phyloP scores from a whole-genome alignment of 2,797 vertebrate species.

The Lagorchestes hirsutus region DNA sequence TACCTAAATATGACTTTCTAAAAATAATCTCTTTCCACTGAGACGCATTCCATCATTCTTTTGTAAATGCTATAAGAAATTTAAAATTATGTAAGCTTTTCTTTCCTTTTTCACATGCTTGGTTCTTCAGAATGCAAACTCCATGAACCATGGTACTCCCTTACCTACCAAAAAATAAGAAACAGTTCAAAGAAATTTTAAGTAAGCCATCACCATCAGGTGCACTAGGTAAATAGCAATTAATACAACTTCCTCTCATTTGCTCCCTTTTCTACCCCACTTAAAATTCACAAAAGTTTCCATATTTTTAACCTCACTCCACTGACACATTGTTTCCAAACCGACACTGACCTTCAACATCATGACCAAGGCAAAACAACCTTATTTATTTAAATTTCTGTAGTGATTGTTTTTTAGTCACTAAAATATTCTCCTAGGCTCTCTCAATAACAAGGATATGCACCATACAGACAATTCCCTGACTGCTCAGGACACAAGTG shows the following conservation, averaged over 20 bases:
- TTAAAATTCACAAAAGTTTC: constrained; percentile 26
- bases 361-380: constrained; percentile 39
- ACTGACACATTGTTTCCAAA: constrained; percentile 43
- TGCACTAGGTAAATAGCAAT: constrained; percentile 20
- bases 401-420: constrained; percentile 1
- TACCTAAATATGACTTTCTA: not conserved
- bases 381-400: not conserved
- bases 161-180: not conserved
- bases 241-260: constrained; percentile 2
- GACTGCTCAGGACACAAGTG: not conserved
- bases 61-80: not conserved
- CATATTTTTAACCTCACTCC: constrained; percentile 2
- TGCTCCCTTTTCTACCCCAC: not conserved
- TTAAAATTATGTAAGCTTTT: constrained; percentile 13
- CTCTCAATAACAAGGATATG: not conserved
- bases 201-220: constrained; percentile 32
- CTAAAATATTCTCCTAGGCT: constrained; percentile 12
- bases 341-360: constrained; percentile 15
- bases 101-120: not conserved
- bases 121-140: constrained; percentile 30
- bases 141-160: constrained; percentile 33
- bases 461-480: not conserved
- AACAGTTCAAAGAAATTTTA: constrained; percentile 37
- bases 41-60: not conserved
- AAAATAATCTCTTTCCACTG: constrained; percentile 4